These are phyloP conservation scores for Caenorhabditis macrosperma DNA, from an alignment of 2,888 invertebrate genomes.

Conservation along the genomic window DNA sequence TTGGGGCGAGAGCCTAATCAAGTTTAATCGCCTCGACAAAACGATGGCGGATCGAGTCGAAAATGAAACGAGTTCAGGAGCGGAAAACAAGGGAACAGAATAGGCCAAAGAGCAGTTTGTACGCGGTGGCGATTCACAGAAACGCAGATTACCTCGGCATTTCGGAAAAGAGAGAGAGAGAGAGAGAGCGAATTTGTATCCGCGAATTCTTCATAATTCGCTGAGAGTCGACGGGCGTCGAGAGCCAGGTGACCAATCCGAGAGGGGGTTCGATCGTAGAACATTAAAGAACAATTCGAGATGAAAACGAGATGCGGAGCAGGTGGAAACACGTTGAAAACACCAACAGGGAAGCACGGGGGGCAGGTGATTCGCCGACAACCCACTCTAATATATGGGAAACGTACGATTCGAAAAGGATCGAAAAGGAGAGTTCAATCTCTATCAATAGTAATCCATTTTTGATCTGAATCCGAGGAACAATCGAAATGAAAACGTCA, in stretches of 20 bases:
- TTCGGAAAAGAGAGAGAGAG: no score
- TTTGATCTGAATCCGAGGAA: no score
- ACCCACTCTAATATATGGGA: no score
- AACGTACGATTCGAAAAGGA: no score
- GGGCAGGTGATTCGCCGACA: not conserved
- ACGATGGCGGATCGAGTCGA: not conserved
- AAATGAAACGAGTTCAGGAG: conserved; percentile 6
- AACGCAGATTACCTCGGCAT: no score
- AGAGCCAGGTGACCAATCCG: not conserved
- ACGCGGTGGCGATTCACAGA: not conserved
- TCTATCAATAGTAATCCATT: no score
- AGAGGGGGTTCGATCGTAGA: not conserved
- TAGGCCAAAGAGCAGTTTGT: conserved; percentile 6
- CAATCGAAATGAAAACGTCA: no score
- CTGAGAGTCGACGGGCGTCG: not conserved
- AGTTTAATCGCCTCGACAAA: conserved; percentile 25
- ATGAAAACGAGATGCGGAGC: not conserved
- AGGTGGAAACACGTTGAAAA: not conserved
- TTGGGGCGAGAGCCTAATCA: conserved; percentile 8
- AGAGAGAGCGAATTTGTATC: not conserved
- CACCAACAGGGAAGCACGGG: not conserved
- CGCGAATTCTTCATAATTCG: no score
- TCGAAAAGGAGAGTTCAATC: no score
- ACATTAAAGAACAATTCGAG: not conserved
- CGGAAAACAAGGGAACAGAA: conserved; percentile 10